A percentile compares a stretch with the other conserved stretches of the same genome.
Conservation (phyloP, 2,797 vertebrate species). For the Stomatorhinus walkeri region DNA sequence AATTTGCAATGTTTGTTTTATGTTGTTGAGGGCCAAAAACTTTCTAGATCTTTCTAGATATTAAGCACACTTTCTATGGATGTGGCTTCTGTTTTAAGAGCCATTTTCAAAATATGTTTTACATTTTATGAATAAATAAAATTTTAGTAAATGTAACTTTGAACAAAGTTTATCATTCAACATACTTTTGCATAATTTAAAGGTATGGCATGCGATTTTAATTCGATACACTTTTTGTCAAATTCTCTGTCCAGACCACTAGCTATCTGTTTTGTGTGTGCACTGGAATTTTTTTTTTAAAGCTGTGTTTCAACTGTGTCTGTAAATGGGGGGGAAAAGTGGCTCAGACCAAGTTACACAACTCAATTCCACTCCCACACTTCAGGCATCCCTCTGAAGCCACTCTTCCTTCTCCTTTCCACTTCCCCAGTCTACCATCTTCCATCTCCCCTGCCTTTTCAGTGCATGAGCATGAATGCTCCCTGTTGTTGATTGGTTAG, state of each 20-base stretch:
- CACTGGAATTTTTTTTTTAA: neutral
- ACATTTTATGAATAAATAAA: neutral
- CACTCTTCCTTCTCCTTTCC: neutral
- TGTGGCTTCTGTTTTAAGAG: neutral
- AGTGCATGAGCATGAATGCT: neutral
- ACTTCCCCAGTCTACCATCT: neutral
- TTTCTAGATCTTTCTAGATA: neutral
- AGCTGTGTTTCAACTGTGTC: neutral
- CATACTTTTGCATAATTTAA: neutral
- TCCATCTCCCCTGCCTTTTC: neutral
- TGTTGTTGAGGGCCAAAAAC: neutral
- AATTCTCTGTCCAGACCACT: neutral
- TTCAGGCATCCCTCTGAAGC: neutral
- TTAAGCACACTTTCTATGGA: neutral
- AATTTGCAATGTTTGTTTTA: neutral
- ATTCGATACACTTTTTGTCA: neutral
- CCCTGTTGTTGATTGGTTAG: neutral
- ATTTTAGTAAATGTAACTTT: neutral
- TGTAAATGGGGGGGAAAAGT: neutral
- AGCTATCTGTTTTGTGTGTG: neutral
- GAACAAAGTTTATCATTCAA: neutral
- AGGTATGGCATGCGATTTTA: neutral
- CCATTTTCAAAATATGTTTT: neutral
- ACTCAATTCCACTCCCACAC: neutral
- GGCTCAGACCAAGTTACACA: neutral